Conservation (phyloP, 2,113 vertebrate species). For the Grammomys surdaster region DNA sequence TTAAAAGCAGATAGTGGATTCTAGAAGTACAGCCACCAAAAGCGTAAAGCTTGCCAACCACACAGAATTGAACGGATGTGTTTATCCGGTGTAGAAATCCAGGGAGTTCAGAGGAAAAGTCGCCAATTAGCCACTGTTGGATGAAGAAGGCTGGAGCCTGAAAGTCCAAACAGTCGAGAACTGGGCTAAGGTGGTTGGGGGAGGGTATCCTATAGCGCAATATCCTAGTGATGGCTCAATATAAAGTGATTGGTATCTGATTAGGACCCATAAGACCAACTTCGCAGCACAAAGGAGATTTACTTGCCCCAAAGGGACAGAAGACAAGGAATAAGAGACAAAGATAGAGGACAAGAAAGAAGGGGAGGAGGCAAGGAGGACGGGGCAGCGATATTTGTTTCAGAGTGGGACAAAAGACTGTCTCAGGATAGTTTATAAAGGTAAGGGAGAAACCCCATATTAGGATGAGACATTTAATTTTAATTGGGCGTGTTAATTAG, state of each 20-base stretch:
- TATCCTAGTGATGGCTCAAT: neutral
- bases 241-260: neutral
- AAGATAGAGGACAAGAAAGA: neutral
- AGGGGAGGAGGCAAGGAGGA: neutral
- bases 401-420: too few relatives aligned
- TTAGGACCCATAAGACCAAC: neutral
- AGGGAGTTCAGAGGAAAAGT: neutral
- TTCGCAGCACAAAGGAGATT: neutral
- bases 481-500: neutral
- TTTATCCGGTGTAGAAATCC: neutral
- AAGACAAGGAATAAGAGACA: neutral
- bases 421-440: neutral
- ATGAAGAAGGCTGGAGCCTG: neutral
- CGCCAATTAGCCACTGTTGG: neutral
- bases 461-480: neutral
- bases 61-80: neutral
- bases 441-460: neutral
- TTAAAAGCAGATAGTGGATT: neutral
- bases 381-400: neutral
- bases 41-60: neutral
- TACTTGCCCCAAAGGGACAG: neutral
- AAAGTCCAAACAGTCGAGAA: neutral
- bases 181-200: neutral
- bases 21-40: neutral
- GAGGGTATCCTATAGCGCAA: neutral